Evolutionary conservation across 2,797 vertebrate species (phyloP), one percentile per base, ranked within the genome.

Genomic region (Cyclopterus lumpus): DNA sequence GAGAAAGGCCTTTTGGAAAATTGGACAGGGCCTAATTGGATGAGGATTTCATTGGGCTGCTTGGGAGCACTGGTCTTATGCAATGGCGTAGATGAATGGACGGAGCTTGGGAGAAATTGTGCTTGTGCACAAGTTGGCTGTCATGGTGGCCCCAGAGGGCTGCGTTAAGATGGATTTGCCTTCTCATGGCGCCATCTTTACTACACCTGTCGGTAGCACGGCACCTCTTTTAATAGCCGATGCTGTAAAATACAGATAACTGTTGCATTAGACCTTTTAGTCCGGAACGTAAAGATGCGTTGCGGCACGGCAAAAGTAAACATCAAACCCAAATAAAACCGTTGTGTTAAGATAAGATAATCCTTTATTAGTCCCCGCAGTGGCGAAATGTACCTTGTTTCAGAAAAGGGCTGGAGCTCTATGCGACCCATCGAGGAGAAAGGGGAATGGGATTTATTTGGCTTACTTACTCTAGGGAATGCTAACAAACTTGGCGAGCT

Each of bases 11-110:
- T 93, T 94, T 93, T 92, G 90, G 92, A 91, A 93, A 91, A 38
- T 68, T 88, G 88, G 92, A 92, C 89, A 85, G 91, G 89, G 82
- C 83, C 92, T 95, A 95, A 95, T 94, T 94, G 93, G 92, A 93
- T 93, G 93, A 94, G 88, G 91, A 92, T 92, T 93, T 93, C 87
- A 87, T 84, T 90, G 90, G 88, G 75, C 77, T 87, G 90, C 85
- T 85, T 88, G 83, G 81, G 80, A 93, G 89, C 89, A 89, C 86
- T 30, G 62, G 82, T 91, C 88, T 92, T 93, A 93, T 88, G 92
- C 92, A 94, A 93, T 93, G 75, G 80, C 75, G 74, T 61, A 84
- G 84, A 91, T 93, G 90, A 94, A 93, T 91, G 88, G 66, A 75
- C 18, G 58, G 77, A 75, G 65, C 66, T 83, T 78, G 76, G 89